Evolutionary conservation across 2,888 invertebrate genomes (phyloP).

Genomic region (Mylabris sibirica): DNA sequence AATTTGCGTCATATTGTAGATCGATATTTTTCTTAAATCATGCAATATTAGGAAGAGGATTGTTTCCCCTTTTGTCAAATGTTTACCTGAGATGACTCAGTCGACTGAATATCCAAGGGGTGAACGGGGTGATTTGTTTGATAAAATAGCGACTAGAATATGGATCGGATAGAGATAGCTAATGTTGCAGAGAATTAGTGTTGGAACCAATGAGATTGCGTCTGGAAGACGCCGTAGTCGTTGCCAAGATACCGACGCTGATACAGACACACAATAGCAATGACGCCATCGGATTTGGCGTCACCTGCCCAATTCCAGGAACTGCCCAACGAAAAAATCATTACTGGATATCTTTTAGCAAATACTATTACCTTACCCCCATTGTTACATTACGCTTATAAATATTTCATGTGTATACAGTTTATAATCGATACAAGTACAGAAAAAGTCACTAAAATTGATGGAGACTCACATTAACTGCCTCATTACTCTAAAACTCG

Average conservation of each 20-base stretch:
- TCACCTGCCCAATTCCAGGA: conserved; percentile 11
- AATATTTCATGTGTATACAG: not conserved
- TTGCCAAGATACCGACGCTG: conserved; percentile 49
- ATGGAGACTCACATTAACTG: not conserved
- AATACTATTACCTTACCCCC: too few relatives aligned
- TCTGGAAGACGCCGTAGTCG: conserved; percentile 50
- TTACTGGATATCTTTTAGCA: not conserved
- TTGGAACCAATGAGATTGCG: conserved; percentile 54
- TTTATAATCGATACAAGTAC: not conserved
- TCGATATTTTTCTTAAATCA: conserved; percentile 60
- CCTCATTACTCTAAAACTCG: not conserved
- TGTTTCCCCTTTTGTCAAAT: conserved; percentile 64
- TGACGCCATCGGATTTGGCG: conserved; percentile 34
- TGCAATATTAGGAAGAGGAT: conserved; percentile 61
- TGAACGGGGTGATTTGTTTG: conserved; percentile 44
- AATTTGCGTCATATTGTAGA: conserved; percentile 15
- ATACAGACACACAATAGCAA: conserved; percentile 52
- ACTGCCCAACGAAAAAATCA: conserved; percentile 10
- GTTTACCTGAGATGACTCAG: conserved; percentile 61
- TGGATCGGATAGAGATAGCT: conserved; percentile 51
- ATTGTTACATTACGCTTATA: too few relatives aligned
- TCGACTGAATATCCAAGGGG: conserved; percentile 36
- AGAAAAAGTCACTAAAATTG: not conserved
- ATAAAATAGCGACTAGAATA: conserved; percentile 50
- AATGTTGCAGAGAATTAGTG: conserved; percentile 47